Conservation (phyloP, 2,888 invertebrate genomes). For the Oxycera nigricornis region DNA sequence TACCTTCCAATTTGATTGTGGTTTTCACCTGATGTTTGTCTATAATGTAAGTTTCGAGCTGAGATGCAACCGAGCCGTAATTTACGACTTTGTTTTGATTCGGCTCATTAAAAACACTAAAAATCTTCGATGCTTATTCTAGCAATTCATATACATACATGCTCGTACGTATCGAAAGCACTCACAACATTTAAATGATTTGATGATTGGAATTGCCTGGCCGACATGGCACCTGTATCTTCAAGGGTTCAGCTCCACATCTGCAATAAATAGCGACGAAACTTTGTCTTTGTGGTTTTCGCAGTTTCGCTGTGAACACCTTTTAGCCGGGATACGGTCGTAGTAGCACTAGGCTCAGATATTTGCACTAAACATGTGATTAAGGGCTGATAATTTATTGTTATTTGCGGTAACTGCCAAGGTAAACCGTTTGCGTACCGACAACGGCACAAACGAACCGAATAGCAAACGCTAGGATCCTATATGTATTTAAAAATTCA, state of each 20-base stretch:
- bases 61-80: too few species aligned
- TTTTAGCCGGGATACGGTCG: slow-evolving; percentile 15
- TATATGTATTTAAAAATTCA: slow-evolving; percentile 39
- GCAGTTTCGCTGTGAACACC: not conserved
- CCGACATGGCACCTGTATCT: too few species aligned
- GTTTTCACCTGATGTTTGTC: too few species aligned
- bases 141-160: too few species aligned
- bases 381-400: slow-evolving; percentile 35
- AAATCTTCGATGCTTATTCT: too few species aligned
- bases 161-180: too few species aligned
- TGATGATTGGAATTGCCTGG: too few species aligned
- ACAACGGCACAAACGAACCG: slow-evolving; percentile 5
- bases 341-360: slow-evolving; percentile 1
- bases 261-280: slow-evolving; percentile 10
- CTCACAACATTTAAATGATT: too few species aligned
- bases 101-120: too few species aligned
- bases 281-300: not conserved
- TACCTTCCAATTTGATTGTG: too few species aligned
- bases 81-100: too few species aligned
- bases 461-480: not conserved
- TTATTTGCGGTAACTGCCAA: slow-evolving; percentile 37
- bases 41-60: too few species aligned
- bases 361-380: slow-evolving; percentile 31
- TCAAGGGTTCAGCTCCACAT: not conserved
- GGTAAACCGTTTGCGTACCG: not conserved